A percentile compares a stretch with the other conserved stretches of the same genome.
Conservation (phyloP, 2,797 vertebrate species). For the Ptychadena robeensis region DNA sequence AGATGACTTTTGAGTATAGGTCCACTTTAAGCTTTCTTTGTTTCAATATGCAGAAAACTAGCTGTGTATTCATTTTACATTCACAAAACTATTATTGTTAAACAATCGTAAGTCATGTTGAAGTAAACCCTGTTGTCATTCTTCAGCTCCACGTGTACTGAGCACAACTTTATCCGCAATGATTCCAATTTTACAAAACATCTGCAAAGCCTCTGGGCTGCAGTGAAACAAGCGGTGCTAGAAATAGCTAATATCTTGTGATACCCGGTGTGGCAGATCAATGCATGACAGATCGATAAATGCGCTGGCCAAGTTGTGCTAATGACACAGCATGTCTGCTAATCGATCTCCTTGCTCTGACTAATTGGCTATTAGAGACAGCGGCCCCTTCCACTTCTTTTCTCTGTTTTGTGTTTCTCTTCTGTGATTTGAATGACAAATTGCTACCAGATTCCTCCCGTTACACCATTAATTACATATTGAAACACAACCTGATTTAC, state of each 20-base stretch:
- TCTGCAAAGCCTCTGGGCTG: conserved; percentile 12
- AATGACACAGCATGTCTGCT: conserved; percentile 54
- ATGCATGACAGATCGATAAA: conserved; percentile 56
- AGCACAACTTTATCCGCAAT: not conserved
- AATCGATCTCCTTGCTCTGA: conserved; percentile 52
- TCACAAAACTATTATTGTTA: too few relatives aligned
- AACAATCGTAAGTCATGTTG: not conserved
- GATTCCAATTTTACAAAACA: conserved; percentile 7
- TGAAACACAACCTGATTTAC: conserved; percentile 23
- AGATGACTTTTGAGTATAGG: too few relatives aligned
- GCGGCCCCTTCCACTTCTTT: conserved; percentile 15
- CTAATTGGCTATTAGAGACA: conserved; percentile 53
- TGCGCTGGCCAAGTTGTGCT: conserved; percentile 45
- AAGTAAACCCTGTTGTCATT: not conserved
- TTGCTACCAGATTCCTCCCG: not conserved
- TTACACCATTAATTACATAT: conserved; percentile 21
- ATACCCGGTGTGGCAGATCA: conserved; percentile 39
- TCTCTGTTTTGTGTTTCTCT: conserved; percentile 18
- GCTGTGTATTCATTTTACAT: too few relatives aligned
- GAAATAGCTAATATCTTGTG: conserved; percentile 31
- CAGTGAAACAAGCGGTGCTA: conserved; percentile 16
- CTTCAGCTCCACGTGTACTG: not conserved
- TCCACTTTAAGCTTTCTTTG: too few relatives aligned
- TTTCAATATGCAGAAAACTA: too few relatives aligned
- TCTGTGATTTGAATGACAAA: conserved; percentile 32